Evolutionary conservation across 2,888 invertebrate species (phyloP).

Genomic region (Torymus tubicola): DNA sequence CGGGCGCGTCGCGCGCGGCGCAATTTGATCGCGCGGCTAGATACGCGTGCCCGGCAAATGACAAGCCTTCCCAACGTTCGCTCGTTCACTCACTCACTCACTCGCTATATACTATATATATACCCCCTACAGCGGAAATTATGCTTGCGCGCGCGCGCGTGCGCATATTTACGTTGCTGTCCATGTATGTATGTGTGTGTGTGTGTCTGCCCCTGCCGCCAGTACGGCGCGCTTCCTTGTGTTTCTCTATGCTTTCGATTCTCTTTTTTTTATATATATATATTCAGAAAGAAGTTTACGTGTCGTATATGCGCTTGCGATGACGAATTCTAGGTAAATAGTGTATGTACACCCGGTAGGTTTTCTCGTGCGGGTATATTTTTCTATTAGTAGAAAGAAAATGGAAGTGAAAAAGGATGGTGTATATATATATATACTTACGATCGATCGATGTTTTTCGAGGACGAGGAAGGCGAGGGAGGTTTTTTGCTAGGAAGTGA

Average conservation of each 20-base stretch:
- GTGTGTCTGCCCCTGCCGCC: not conserved
- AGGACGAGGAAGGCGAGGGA: too few species aligned
- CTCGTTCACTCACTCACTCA: not conserved
- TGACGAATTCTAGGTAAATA: conserved; percentile 26
- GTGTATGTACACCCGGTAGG: too few species aligned
- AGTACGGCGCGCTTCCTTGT: not conserved
- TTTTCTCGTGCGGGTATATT: too few species aligned
- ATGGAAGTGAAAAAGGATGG: too few species aligned
- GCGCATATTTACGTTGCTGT: conserved; percentile 44
- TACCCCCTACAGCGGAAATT: conserved; percentile 40
- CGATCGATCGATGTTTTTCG: too few species aligned
- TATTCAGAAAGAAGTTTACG: too few species aligned
- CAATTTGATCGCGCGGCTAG: conserved; percentile 45
- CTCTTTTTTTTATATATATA: not conserved
- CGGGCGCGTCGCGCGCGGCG: conserved; percentile 28
- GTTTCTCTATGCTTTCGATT: not conserved
- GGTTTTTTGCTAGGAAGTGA: too few species aligned
- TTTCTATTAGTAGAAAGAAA: too few species aligned
- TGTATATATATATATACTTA: too few species aligned
- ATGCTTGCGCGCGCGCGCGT: not conserved
- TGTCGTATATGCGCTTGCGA: not conserved
- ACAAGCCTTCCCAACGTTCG: conserved; percentile 18
- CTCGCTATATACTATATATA: not conserved
- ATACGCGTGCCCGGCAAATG: conserved; percentile 21
- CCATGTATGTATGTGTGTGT: too few species aligned